Base-by-base conservation (phyloP, 2,888 invertebrate genomes). In the Flexamia atlantica region DNA sequence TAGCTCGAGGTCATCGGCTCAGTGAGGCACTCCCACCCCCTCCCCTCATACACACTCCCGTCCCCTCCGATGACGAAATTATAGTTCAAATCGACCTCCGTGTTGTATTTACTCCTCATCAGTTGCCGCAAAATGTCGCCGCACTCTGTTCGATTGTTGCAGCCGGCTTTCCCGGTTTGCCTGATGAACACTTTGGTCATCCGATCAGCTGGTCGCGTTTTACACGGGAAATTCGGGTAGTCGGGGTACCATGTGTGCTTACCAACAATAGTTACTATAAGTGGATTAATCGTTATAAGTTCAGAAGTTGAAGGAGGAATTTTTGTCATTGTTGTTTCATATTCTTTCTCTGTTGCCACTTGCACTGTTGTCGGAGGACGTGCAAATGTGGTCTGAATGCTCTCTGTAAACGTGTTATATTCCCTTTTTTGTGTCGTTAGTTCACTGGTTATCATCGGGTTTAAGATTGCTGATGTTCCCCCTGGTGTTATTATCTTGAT, bases 11-110 rank as follows among this genome's bases (percentile, higher is more conserved):
- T 64, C 25, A 64, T 28, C 7, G 64, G 64, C 17, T 64, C 30
- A 12, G 64, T 64, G 12, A 12, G 3, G 20, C 64, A 64, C 20
- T 30, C 64, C 64, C 64, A 64, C 20, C 64, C 64, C 30, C 64
- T 64, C 12, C 64, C 64, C 17, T 64, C 64, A 64, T 28, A 64
- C 28, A 64, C 5, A 28, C 30, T 28, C n/a, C 64, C 14, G n/a
- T 64, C 64, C 17, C 64, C 64, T 30, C 64, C 64, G 17, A 64
- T 64, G 20, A 64, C 28, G n/a, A 64, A 64, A 17, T 30, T 64
- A 14, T 64, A 64, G 64, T 64, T 64, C 3, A 57, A 7, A 57
- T 57, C 12, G 9, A 57, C 23, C 7, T 2, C 9, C 2, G 3
- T 64, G 2, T 14, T 17, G 14, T 1, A 28, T 17, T 12, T 64